Evolutionary conservation across 2,113 vertebrate genomes (phyloP).

Genomic region (Naja naja): DNA sequence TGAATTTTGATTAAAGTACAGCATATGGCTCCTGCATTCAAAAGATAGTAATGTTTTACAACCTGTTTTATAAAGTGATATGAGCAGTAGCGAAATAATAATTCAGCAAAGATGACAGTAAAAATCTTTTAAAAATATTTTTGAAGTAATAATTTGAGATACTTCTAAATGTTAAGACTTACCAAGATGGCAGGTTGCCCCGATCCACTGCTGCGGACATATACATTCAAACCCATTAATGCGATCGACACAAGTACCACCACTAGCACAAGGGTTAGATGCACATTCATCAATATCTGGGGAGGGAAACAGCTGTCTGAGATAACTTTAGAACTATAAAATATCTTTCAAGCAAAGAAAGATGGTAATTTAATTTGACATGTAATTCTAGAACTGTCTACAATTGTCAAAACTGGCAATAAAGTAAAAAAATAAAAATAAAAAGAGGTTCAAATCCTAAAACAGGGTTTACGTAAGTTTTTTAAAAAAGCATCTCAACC

Average conservation of each 20-base stretch:
- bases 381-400: neutral
- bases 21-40: neutral
- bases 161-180: conserved; percentile 39
- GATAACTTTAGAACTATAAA: neutral
- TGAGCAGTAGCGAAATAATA: neutral
- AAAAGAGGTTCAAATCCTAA: neutral
- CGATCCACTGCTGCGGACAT: conserved; percentile 89
- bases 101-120: neutral
- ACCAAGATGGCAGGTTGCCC: conserved; percentile 94
- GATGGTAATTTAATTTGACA: neutral
- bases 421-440: neutral
- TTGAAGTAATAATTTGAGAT: neutral
- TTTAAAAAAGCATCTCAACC: neutral
- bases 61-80: neutral
- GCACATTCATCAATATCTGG: conserved; percentile 90
- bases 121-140: neutral
- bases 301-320: neutral
- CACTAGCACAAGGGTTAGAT: conserved; percentile 85
- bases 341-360: neutral
- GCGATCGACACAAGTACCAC: conserved; percentile 88
- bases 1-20: neutral
- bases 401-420: neutral
- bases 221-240: conserved; percentile 89
- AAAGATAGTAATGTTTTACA: neutral
- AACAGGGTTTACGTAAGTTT: neutral